Evolutionary conservation across 2,888 invertebrate species (phyloP), one percentile per base, ranked within the genome.

Genomic region (Nycteola revayana): DNA sequence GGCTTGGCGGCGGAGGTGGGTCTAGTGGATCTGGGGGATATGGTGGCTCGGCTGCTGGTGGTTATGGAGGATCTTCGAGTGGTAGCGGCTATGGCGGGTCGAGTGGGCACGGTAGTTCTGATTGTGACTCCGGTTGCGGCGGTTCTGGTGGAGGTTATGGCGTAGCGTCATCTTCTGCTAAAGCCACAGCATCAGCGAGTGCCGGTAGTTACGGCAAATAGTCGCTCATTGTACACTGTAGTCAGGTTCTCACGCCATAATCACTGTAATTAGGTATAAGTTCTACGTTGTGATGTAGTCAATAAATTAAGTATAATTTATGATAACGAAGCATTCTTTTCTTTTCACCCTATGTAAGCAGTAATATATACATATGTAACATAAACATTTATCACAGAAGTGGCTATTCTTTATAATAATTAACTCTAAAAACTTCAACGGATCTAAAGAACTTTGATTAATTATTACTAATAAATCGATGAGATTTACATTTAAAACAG

Each of bases 101-200:
- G 24, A 7, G 22, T 9, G 37, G 32, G 1, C 39, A 43, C 0
- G 23, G 46, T 1, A 42, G 34, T 4, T 31, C 32, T 21, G 51
- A 48, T 1, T 34, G 34, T 25, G 27, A 8, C 8, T 27, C 18
- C 7, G 28, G 32, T 10, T 37, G 41, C 8, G 26, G 24, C 7
- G 40, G 47, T 37, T 43, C 2, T 9, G 20, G 47, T 9, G 50
- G 51, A 3, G 61, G 66, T 0, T 56, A 66, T 17, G 60, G 66
- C 1, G 71, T 55, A 22, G 67, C 74, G 0, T 69, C 74, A 0
- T 66, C 74, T 0, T 70, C 75, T 0, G 75, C 80, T n/a, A 77
- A 63, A 21, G 83, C 81, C 1, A 60, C 67, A 2, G 79, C 76
- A 1, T 67, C 75, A 6, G 69, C 79, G 1, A 70, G 71, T 20